These are phyloP conservation scores for Trichonephila clavipes DNA, from an alignment of 1,140 invertebrate species.

Conservation along the genomic window DNA sequence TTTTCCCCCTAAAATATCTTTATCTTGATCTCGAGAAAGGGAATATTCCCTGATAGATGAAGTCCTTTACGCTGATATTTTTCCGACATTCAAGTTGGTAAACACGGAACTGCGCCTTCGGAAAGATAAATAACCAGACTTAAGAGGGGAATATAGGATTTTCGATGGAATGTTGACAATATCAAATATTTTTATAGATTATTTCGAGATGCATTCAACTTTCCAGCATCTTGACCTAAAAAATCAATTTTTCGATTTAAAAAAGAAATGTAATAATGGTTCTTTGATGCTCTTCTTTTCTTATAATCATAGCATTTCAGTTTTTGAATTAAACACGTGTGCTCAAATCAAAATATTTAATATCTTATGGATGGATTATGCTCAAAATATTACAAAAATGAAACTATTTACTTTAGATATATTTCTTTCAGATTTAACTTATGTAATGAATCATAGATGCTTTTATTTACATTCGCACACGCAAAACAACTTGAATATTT, in stretches of 20 bases:
- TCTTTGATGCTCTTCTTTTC: background rate
- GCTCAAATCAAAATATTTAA: no score
- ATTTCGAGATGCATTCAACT: slow-evolving; percentile 5
- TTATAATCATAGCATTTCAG: background rate
- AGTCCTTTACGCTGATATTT: slow-evolving; percentile 1
- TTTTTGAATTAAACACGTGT: background rate
- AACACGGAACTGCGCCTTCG: background rate
- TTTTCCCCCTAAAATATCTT: background rate
- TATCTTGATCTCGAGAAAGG: background rate
- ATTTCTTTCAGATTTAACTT: no score
- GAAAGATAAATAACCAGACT: slow-evolving; percentile 13
- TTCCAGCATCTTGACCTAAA: background rate
- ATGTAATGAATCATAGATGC: no score
- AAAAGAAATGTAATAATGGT: background rate
- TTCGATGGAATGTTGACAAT: slow-evolving; percentile 20
- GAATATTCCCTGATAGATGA: background rate
- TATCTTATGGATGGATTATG: no score
- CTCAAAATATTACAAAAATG: no score
- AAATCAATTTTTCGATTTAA: background rate
- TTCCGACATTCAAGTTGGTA: background rate
- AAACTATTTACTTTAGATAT: no score
- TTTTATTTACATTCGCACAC: no score
- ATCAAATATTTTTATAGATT: slow-evolving; percentile 39
- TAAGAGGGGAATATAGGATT: slow-evolving; percentile 24
- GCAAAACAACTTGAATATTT: no score